Evolutionary conservation across 2,797 vertebrate species (phyloP), one percentile per base, ranked within the genome.

Genomic region (Steatocranus sp.): DNA sequence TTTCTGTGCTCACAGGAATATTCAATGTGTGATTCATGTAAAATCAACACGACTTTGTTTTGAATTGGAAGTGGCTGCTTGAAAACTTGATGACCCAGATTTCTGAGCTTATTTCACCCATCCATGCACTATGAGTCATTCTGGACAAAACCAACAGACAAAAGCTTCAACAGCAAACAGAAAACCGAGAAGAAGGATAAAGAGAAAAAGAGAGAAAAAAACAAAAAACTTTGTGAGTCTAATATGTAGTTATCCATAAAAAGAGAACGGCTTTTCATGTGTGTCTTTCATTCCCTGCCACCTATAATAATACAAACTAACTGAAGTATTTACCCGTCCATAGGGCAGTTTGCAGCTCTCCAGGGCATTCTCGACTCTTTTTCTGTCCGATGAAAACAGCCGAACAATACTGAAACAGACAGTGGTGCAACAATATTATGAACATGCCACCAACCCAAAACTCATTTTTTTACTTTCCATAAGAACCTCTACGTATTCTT

Each of bases 301-400:
- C n/a, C 41, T 5, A 30, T 53, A 43, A 12, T 15, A 36, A 36
- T 41, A 23, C 4, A 51, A 53, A 82, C 5, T 8, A 12, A 48
- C 43, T 73, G 4, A 15, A 36, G 48, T 78, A 15, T 54, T 89
- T 94, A 99, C 99, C 97, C 99, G 96, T 92, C 97, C 98, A 80
- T 97, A 97, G 78, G 99, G 98, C 87, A 99, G 97, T 83, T 93
- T 97, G 94, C 98, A 98, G 93, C 93, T 97, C 93, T 99, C 99
- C 92, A 99, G 91, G 0, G 98, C 96, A 0, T 96, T 99, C 92
- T 99, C 99, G 2, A 99, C 97, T 73, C 97, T 95, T 86, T 99
- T 99, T 88, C 98, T 97, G 95, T 99, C 99, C 5, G 98, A 95
- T 3, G 99, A 99, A 90, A 99, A 99, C 93, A 99, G 93, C 75